phyloP scores from a whole-genome alignment of 2,888 invertebrate species.

The Drosophila silvestris region DNA sequence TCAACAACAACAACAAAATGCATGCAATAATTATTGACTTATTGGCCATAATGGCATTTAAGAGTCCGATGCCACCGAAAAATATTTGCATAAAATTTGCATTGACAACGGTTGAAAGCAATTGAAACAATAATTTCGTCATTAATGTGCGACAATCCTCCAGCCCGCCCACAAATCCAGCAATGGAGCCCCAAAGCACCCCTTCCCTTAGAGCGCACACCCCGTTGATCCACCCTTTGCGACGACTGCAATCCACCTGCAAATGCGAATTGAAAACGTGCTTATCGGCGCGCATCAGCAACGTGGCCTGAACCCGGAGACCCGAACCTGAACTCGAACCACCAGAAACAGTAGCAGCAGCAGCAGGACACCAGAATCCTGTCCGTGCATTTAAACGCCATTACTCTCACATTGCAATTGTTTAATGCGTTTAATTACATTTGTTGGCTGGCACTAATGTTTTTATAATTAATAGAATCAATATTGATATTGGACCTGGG shows the following conservation, averaged over 20 bases:
- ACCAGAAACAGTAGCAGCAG: conserved; percentile 6
- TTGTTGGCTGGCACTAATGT: conserved; percentile 81
- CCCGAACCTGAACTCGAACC: conserved; percentile 16
- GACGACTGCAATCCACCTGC: conserved; percentile 37
- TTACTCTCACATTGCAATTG: conserved; percentile 73
- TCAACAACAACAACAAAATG: conserved; percentile 23
- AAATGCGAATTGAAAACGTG: conserved; percentile 77
- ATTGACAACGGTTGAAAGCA: conserved; percentile 82
- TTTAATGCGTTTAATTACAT: conserved; percentile 82
- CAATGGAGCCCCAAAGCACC: not conserved
- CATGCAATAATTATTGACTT: conserved; percentile 77
- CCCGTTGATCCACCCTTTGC: not conserved
- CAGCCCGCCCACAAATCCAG: not conserved
- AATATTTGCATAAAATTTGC: conserved; percentile 81
- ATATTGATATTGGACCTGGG: conserved; percentile 73
- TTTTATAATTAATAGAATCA: conserved; percentile 84
- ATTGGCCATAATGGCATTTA: conserved; percentile 79
- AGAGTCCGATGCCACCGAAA: conserved; percentile 55
- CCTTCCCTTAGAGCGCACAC: not conserved
- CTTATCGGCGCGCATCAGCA: conserved; percentile 80
- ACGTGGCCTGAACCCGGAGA: conserved; percentile 28
- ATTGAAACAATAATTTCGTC: conserved; percentile 82
- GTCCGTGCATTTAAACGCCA: conserved; percentile 62
- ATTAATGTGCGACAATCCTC: conserved; percentile 77
- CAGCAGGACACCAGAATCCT: conserved; percentile 16